phyloP scores from a whole-genome alignment of 1,140 invertebrate species.

The Brachionus asplanchnoidis region DNA sequence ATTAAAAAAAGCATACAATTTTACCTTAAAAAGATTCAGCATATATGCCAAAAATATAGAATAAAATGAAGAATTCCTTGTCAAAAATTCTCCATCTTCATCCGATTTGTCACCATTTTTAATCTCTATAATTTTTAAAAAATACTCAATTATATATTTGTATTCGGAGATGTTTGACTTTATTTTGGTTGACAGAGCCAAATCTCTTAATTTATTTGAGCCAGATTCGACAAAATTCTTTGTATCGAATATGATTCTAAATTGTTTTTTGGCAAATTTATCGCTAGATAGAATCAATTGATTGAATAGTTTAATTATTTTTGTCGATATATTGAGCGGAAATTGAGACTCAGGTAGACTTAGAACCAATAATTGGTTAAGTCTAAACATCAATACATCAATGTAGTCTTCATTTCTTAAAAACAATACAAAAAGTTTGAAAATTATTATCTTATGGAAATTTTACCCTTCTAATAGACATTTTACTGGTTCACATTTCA shows the following conservation, averaged over 20 bases:
- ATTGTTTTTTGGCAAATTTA: slow-evolving; percentile 15
- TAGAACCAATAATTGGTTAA: slow-evolving; percentile 15
- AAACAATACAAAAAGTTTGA: not conserved
- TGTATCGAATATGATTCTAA: not conserved
- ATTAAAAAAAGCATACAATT: not conserved
- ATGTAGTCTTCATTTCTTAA: slow-evolving; percentile 1
- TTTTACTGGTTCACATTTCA: not conserved
- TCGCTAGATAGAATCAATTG: not conserved
- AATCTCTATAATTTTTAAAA: not conserved
- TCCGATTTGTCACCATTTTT: not conserved
- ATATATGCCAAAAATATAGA: not conserved
- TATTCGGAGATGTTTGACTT: not conserved
- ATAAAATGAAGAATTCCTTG: slow-evolving; percentile 1
- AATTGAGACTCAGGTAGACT: not conserved
- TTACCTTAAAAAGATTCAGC: slow-evolving; percentile 21
- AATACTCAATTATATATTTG: not conserved
- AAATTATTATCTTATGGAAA: not conserved
- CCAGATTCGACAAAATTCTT: slow-evolving; percentile 18
- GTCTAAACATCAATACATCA: not conserved
- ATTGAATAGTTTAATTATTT: not conserved
- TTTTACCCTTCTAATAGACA: not conserved
- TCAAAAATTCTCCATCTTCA: not conserved
- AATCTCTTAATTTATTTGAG: not conserved
- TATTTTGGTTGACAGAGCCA: not conserved
- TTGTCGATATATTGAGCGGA: not conserved